Evolutionary conservation across 1,140 invertebrate species (phyloP).

Genomic region (Drosophila pachea): DNA sequence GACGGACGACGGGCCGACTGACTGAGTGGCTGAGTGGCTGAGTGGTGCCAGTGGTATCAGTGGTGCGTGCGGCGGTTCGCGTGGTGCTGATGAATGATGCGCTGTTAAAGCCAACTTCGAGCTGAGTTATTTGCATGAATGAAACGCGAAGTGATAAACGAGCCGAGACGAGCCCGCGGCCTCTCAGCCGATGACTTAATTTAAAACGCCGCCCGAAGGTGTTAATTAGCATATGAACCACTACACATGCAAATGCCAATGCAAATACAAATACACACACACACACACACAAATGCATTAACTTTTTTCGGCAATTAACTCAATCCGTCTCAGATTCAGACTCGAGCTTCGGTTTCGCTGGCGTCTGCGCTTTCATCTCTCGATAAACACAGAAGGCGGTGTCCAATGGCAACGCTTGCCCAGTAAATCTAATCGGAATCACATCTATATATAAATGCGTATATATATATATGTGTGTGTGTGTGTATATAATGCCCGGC

Average conservation of each 20-base stretch:
- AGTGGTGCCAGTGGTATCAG: conserved; percentile 20
- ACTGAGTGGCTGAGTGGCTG: conserved; percentile 4
- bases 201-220: conserved; percentile 66
- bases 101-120: conserved; percentile 20
- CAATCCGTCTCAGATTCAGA: not conserved
- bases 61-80: conserved; percentile 28
- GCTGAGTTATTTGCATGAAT: conserved; percentile 74
- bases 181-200: conserved; percentile 63
- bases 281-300: no score
- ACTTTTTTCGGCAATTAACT: conserved; percentile 20
- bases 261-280: no score
- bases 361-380: conserved; percentile 57
- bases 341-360: conserved; percentile 28
- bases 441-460: not conserved
- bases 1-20: no score
- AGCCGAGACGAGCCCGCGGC: conserved; percentile 28
- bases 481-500: conserved; percentile 24
- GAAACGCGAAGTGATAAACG: conserved; percentile 52
- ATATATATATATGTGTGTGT: not conserved
- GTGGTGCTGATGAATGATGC: conserved; percentile 63
- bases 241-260: conserved; percentile 6
- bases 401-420: conserved; percentile 43
- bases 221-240: conserved; percentile 76
- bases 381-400: conserved; percentile 48
- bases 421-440: conserved; percentile 15